A percentile compares a stretch with the other conserved stretches of the same genome.
These are phyloP conservation scores for Cisticola juncidis DNA, from an alignment of 2,113 vertebrate species.

Conservation along the genomic window DNA sequence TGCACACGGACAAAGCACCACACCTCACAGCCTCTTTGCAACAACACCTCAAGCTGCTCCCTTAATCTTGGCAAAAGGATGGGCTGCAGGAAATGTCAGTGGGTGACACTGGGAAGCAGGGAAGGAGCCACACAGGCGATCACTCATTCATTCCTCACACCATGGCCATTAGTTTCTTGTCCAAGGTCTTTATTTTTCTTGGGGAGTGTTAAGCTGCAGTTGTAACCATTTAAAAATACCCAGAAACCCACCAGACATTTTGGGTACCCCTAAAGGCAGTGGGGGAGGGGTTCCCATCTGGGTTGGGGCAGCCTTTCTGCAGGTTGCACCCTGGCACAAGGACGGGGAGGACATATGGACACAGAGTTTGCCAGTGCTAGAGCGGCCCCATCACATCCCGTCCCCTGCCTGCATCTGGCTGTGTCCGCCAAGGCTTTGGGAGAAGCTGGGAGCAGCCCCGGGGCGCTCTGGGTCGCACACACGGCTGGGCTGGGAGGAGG, in stretches of 20 bases:
- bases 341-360: accelerated
- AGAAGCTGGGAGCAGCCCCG: background rate
- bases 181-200: constrained; percentile 63
- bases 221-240: background rate
- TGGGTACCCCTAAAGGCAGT: constrained; percentile 19
- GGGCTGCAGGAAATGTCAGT: background rate
- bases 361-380: background rate
- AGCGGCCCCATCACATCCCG: accelerated
- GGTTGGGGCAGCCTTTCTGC: background rate
- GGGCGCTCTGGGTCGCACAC: background rate
- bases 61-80: background rate
- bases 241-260: constrained; percentile 3
- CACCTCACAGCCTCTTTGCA: background rate
- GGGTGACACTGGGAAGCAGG: background rate
- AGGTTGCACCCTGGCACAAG: background rate
- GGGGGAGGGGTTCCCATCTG: background rate
- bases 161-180: background rate
- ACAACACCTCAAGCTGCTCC: background rate
- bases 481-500: background rate
- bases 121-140: accelerated
- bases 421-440: background rate
- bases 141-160: background rate
- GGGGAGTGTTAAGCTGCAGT: background rate
- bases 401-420: background rate
- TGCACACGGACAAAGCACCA: accelerated